Evolutionary conservation across 2,888 invertebrate species (phyloP).

Genomic region (Pandemis heparana): DNA sequence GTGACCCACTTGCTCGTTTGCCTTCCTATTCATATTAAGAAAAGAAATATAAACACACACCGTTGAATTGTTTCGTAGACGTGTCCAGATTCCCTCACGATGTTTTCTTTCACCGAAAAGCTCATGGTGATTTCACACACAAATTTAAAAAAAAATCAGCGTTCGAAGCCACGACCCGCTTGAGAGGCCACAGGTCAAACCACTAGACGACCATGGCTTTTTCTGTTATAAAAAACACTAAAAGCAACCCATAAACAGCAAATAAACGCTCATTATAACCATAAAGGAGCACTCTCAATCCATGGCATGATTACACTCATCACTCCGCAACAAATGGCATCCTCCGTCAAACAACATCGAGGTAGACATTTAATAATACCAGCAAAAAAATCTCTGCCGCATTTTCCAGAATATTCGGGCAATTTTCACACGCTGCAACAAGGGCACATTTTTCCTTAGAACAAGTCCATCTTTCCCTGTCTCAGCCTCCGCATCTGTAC

Average conservation of each 20-base stretch:
- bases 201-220: too few species aligned
- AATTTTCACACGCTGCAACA: constrained; percentile 38
- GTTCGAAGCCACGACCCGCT: too few species aligned
- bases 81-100: too few species aligned
- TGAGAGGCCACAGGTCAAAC: too few species aligned
- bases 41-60: too few species aligned
- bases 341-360: constrained; percentile 26
- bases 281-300: not conserved
- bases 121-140: too few species aligned
- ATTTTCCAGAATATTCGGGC: constrained; percentile 36
- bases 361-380: constrained; percentile 29
- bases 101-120: too few species aligned
- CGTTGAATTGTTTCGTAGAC: too few species aligned
- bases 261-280: not conserved
- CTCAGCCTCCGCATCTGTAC: constrained; percentile 56
- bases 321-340: constrained; percentile 23
- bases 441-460: constrained; percentile 44
- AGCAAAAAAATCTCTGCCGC: constrained; percentile 37
- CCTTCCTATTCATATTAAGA: too few species aligned
- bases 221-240: too few species aligned
- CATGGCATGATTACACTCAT: constrained; percentile 1
- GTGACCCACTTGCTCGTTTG: too few species aligned
- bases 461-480: constrained; percentile 63
- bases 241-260: not conserved
- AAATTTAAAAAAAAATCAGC: too few species aligned